Base-by-base conservation (phyloP, 1,140 invertebrate genomes). In the Coelopa frigida region DNA sequence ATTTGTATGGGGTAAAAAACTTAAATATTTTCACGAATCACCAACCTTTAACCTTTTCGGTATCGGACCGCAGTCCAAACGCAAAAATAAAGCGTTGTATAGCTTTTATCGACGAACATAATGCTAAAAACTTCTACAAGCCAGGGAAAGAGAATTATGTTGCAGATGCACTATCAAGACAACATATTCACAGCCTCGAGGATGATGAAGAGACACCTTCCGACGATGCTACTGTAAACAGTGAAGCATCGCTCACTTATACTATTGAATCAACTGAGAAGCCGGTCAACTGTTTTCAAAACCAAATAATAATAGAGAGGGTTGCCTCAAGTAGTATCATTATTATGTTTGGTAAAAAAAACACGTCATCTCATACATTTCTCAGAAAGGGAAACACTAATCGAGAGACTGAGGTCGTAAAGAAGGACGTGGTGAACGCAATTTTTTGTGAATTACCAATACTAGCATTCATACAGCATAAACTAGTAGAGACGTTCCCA, bases 61-160 rank as follows among this genome's bases (percentile, higher is more conserved):
- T 49, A 14, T 39, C 33, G 5, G 26, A 49, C n/a, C n/a, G n/a
- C 12, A 49, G 44, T 39, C 33, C 40, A 2, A 49, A 49, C 23
- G 32, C 23, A 5, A 37, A 49, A 38, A 11, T 42, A 11, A 48
- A 48, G 22, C 3, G 29, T 3, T 42, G 39, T 38, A 42, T 69
- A 41, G 26, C 38, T 12, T 35, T 48, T 15, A 44, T 49, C 11
- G 48, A 49, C 20, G 48, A 44, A 22, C 37, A 29, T 21, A 15
- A n/a, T 17, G 20, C 33, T n/a, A 49, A 59, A 14, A 51, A 67
- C 12, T 5, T 44, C 12, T 52, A 68, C 23, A 48, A 68, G 52
- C 60, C 36, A 6, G 65, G 63, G 3, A 31, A 44, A n/a, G 21
- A 49, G 15, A 66, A 70, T 46, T n/a, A n/a, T n/a, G n/a, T n/a